Evolutionary conservation across 2,113 vertebrate species (phyloP), one percentile per base, ranked within the genome.

Genomic region (Tiliqua scincoides): DNA sequence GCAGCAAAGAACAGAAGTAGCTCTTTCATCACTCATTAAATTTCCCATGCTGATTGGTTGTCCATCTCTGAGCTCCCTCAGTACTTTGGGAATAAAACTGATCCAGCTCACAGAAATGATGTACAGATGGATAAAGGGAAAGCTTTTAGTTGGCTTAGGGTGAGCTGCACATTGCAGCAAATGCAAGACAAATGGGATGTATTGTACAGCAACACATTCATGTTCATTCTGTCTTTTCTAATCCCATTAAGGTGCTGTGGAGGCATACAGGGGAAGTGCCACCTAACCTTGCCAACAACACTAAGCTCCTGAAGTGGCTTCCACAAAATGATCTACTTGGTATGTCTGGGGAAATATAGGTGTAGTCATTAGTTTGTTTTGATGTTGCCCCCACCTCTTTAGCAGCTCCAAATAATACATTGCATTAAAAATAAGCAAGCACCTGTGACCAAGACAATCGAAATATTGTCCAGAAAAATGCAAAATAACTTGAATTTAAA

Each of bases 321-420:
- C 98, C 99, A 65, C 99, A 99, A 90, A 99, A 99, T 3, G 98
- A 99, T 77, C 97, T 99, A 3, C 96, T 99, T 43, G 98, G 99
- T 99, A 95, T 1, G 96, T 95, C 63, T 80, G 77, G 84, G 75
- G 11, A 72, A 80, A 80, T 63, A 63, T 65, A n/a, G n/a, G 23
- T 65, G 74, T 14, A 7, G n/a, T 76, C n/a, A n/a, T 35, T 35
- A 15, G 74, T 48, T 21, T 23, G n/a, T n/a, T 70, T 70, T 70
- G 32, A 78, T 43, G 52, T n/a, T 59, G 15, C 18, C 40, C 35
- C 9, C 1, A 40, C 2, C 11, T n/a, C 52, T 20, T 71, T 21
- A 71, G 68, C 32, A 37, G 8, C 72, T 48, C 27, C 25, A 14
- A n/a, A n/a, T 25, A 3, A 75, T n/a, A 52, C n/a, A n/a, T n/a